Evolutionary conservation across 2,888 invertebrate genomes (phyloP), one percentile per base, ranked within the genome.

Genomic region (Chrysina gloriosa): DNA sequence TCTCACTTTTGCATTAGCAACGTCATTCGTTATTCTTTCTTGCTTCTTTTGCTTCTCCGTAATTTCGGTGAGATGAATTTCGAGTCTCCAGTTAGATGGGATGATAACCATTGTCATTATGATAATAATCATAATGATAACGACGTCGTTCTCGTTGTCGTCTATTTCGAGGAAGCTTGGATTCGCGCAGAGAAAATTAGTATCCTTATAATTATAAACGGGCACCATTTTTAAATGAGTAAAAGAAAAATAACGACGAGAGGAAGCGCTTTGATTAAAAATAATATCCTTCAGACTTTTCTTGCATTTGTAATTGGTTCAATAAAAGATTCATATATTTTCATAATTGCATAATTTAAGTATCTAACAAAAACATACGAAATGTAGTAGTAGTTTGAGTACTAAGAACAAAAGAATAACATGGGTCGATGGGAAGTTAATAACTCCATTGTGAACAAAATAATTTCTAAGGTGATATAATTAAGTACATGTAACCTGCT

Each of bases 1-100:
- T n/a, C 45, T 67, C 58, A 67, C 58, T 67, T 67, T 61, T 61
- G 23, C 58, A 61, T 61, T 61, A 58, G 25, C 45, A 36, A 25
- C 34, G 11, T 2, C 31, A 14, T 16, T 39, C 58, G 14, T 39
- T 3, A 2, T 25, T 21, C 34, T 39, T 39, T 23, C 58, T 11
- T 58, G 14, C 5, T 58, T 3, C 14, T 39, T n/a, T 25, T 25
- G 7, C 19, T 58, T 36, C 19, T 5, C 14, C 16, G 6, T 21
- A 14, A 58, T 39, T 39, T 58, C 39, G 36, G 25, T 25, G 36
- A n/a, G 23, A n/a, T 4, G 23, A 6, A 14, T 9, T 7, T 9
- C 16, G 11, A 21, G 58, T 11, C 6, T 16, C 16, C 58, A 14
- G 16, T 11, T 3, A 25, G 39, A 14, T 11, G 25, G 3, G 39